Evolutionary conservation across 2,888 invertebrate species (phyloP), one percentile per base, ranked within the genome.

Genomic region (Drosophila stalkeri): DNA sequence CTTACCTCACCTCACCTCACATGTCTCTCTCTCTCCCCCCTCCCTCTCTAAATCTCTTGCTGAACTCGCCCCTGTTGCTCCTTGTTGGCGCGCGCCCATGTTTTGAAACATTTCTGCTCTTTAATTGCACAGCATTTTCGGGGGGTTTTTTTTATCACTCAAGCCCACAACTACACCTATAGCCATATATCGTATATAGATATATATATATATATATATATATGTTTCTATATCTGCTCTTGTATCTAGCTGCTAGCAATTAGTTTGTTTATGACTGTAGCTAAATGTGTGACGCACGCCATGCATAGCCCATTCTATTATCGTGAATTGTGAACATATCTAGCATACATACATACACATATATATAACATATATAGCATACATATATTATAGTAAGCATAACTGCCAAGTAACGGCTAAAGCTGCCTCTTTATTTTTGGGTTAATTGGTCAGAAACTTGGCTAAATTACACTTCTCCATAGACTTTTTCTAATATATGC

Each of bases 41-140:
- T 8, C 3, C 4, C 3, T 33, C 9, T 33, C 33, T 6, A n/a
- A n/a, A 5, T 27, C 27, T 27, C 27, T 27, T 6, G 9, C 33
- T 23, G 47, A 16, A 16, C 9, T 16, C 27, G 16, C 16, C 27
- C 39, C 16, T 41, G 6, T 3, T 20, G 27, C 41, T 27, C 7
- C 55, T 55, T 18, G 3, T 54, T 54, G 35, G 54, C 37, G 37
- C 54, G 37, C 54, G 37, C 51, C 51, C 7, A 3, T 33, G 51
- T 20, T 52, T 62, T 54, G 55, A 18, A 31, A 44, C 61, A 77
- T 59, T 75, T 64, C 56, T 72, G 57, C 66, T 39, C 47, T 66
- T 77, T 77, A 77, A 77, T 81, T 77, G 77, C 77, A 55, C 55
- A 72, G 72, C 62, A 62, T 64, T 81, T 72, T 23, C 20, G 57